A percentile compares a stretch with the other conserved stretches of the same genome.
Evolutionary conservation across 1,140 invertebrate genomes (phyloP).

Genomic region (Asobara japonica): DNA sequence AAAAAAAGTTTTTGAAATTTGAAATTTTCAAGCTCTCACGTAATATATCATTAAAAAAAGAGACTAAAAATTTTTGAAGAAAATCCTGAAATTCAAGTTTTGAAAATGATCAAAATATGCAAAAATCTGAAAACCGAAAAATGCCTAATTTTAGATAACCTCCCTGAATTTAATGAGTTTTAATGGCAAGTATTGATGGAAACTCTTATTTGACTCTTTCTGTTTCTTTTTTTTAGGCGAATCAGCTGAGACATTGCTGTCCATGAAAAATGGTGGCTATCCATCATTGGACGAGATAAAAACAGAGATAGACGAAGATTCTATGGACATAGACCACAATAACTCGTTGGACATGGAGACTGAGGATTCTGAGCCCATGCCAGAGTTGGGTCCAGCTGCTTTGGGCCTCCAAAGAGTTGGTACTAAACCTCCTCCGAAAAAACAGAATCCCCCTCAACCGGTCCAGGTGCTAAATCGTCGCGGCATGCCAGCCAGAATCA

Average conservation of each 20-base stretch:
- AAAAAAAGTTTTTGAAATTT: too few relatives aligned
- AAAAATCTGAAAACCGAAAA: too few relatives aligned
- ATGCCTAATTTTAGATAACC: too few relatives aligned
- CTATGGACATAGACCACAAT: constrained; percentile 71
- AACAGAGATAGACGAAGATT: constrained; percentile 68
- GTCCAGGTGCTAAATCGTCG: constrained; percentile 82
- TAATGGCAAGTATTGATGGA: neutral
- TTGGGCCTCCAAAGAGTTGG: constrained; percentile 83
- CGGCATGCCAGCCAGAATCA: constrained; percentile 88
- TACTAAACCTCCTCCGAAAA: constrained; percentile 73
- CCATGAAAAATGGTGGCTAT: constrained; percentile 69
- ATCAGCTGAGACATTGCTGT: constrained; percentile 66
- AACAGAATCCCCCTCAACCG: constrained; percentile 73
- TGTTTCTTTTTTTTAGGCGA: constrained; percentile 54
- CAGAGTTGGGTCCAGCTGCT: constrained; percentile 77
- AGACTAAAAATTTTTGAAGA: too few relatives aligned
- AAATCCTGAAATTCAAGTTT: too few relatives aligned
- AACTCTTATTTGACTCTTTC: neutral
- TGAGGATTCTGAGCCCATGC: constrained; percentile 72
- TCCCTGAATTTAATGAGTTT: neutral
- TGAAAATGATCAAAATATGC: too few relatives aligned
- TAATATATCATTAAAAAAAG: too few relatives aligned
- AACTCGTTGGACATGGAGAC: constrained; percentile 65
- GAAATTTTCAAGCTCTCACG: too few relatives aligned
- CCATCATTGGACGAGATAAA: constrained; percentile 61